phyloP scores from a whole-genome alignment of 1,140 invertebrate genomes.

The Carposina sasakii region DNA sequence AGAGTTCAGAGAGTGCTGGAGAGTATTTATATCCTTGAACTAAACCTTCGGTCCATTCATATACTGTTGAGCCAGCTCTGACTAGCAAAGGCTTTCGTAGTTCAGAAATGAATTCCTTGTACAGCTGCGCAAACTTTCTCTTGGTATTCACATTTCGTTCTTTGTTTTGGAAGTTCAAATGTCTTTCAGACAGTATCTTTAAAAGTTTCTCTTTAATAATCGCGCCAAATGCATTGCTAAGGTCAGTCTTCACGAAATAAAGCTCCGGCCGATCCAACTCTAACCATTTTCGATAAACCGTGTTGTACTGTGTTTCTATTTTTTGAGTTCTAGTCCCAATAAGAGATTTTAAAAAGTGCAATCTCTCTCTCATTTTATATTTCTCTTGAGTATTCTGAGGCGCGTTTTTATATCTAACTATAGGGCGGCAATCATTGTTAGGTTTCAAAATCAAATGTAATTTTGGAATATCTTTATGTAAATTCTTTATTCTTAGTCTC shows the following conservation, averaged over 20 bases:
- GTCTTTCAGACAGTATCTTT: conserved; percentile 44
- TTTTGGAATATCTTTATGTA: conserved; percentile 54
- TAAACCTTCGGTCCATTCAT: conserved; percentile 62
- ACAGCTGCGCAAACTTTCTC: conserved; percentile 44
- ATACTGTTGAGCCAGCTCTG: conserved; percentile 56
- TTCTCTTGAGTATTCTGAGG: conserved; percentile 31
- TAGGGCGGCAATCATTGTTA: conserved; percentile 54
- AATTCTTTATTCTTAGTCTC: conserved; percentile 35
- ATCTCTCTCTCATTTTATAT: conserved; percentile 49
- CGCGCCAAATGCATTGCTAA: conserved; percentile 67
- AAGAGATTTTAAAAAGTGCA: conserved; percentile 44
- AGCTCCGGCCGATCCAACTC: conserved; percentile 48
- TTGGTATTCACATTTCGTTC: conserved; percentile 39
- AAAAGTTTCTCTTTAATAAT: conserved; percentile 51
- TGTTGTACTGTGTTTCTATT: conserved; percentile 41
- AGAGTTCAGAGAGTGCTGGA: conserved; percentile 64
- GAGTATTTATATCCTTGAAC: conserved; percentile 69
- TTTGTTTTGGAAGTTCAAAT: conserved; percentile 39
- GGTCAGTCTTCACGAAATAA: conserved; percentile 67
- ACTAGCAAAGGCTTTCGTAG: conserved; percentile 54
- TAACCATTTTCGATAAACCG: conserved; percentile 46
- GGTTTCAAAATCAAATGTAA: conserved; percentile 60
- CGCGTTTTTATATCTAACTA: conserved; percentile 60
- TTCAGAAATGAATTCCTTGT: conserved; percentile 51
- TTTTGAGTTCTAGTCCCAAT: conserved; percentile 31